Base-by-base conservation (phyloP, 2,113 vertebrate genomes). In the Lutjanus erythropterus region DNA sequence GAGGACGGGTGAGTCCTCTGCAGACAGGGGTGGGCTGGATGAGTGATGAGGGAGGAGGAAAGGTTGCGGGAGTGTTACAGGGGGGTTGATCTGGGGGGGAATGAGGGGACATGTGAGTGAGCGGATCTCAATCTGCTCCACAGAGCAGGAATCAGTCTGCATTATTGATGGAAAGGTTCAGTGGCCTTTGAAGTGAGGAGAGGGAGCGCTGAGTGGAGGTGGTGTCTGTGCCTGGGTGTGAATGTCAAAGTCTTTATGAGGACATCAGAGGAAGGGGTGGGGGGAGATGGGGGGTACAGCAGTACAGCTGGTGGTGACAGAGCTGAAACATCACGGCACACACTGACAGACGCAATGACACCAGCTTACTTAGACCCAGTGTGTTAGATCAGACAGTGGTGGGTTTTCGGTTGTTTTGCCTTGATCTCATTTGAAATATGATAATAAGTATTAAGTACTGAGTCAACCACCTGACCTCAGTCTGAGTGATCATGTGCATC, bases 101-200 rank as follows among this genome's bases (percentile, higher is more conserved):
- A 29, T 15, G 81, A 37, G 64, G 37, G 52, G 41, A 9, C 15
- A 53, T 25, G 49, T 25, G 71, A 66, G 74, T 27, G 71, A 66
- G 74, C n/a, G 60, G 77, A 78, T 86, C 41, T 64, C 68, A 31
- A 21, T 85, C 65, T 55, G 49, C 3, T 15, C 50, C 33, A 1
- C 10, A 0, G 47, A 55, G 81, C 53, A 74, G 72, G 74, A 55
- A 53, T 62, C 35, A 16, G 59, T 46, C 7, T 91, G 71, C 77
- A 91, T 93, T 91, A 91, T 91, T 91, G 87, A 93, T 91, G 80
- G 55, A 77, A 70, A 41, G 52, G 69, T 76, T 85, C 67, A 42
- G 78, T 70, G 75, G 72, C 53, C 84, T 90, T 86, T 83, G 82
- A 90, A 83, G 88, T 70, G 74, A 37, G 62, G 73, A 59, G 64